Conservation (phyloP, 2,113 vertebrate species). For the Halichoeres trimaculatus region DNA sequence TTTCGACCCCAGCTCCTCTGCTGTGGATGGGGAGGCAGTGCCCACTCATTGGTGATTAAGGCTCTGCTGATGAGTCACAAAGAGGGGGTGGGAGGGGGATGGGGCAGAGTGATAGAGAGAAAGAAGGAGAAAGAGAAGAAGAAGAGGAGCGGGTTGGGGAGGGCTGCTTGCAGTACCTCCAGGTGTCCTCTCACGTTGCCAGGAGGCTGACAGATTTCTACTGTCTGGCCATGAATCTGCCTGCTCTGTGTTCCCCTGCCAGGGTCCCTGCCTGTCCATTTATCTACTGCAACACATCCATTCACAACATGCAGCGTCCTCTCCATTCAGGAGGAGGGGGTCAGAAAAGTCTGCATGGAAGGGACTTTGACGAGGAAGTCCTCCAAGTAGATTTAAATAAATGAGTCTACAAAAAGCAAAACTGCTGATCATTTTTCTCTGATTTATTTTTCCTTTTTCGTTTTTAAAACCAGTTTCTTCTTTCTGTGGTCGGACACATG, state of each 20-base stretch:
- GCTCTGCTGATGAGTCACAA: slow-evolving; percentile 75
- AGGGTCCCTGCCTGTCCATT: slow-evolving; percentile 40
- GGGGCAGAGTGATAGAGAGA: slow-evolving; percentile 43
- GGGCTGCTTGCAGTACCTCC: slow-evolving; percentile 75
- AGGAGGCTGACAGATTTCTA: slow-evolving; percentile 71
- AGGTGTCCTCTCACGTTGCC: slow-evolving; percentile 80
- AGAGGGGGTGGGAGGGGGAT: slow-evolving; percentile 49
- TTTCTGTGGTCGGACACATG: too few relatives aligned
- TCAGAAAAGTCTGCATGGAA: neutral
- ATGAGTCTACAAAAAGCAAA: too few relatives aligned
- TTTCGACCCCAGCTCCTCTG: neutral
- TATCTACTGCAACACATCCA: slow-evolving; percentile 44
- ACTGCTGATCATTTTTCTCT: too few relatives aligned
- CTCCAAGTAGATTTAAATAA: too few relatives aligned
- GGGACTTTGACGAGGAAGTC: too few relatives aligned
- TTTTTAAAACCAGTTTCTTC: too few relatives aligned
- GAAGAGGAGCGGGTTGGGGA: slow-evolving; percentile 15
- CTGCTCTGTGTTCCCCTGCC: slow-evolving; percentile 44
- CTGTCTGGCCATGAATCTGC: slow-evolving; percentile 70
- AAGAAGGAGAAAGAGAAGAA: slow-evolving; percentile 11
- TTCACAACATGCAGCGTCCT: slow-evolving; percentile 17
- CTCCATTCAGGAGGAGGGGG: slow-evolving; percentile 11
- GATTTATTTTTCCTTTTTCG: too few relatives aligned
- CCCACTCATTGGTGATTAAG: slow-evolving; percentile 74
- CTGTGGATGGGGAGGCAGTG: slow-evolving; percentile 49